Base-by-base conservation (phyloP, 2,113 vertebrate genomes). In the Anhinga rufa region DNA sequence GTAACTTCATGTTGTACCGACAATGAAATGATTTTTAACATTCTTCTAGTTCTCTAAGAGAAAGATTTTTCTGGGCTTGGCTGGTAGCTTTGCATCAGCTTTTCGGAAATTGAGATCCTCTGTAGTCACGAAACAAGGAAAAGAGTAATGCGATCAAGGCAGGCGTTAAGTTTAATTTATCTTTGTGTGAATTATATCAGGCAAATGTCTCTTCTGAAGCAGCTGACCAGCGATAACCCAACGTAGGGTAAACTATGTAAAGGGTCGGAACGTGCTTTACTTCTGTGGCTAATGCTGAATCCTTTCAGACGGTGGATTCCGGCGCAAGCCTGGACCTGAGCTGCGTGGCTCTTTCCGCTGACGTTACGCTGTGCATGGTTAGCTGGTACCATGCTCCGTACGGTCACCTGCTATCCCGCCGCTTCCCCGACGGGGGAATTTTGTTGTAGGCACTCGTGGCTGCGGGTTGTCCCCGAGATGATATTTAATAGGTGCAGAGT, bases 311-410 rank as follows among this genome's bases (percentile, higher is more conserved):
- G 46, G 57, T 22, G 7, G 0, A 6, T 25, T 7, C 9, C 64
- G 75, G 22, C 6, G 0, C 8, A 7, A 21, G 32, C 36, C 57
- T 42, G 81, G 13, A 14, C 42, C 85, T 26, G 70, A 36, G 60
- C 48, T 12, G 36, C 25, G 68, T 5, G 48, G 10, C 3, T 51
- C n/a, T 21, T 17, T 8, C 34, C 4, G 7, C 44, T 46, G 76
- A 20, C 9, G 1, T 21, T 4, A 5, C 1, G 25, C 12, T 38
- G 46, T 26, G 74, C 2, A 1, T 6, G 46, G 42, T 5, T 55
- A 6, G 2, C 40, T 5, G 51, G 4, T 16, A 1, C 2, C 65
- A 7, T 5, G 1, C 4, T 7, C 17, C 2, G 32, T 7, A 2
- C 8, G 17, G 4, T 60, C 18, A 4, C 31, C 29, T 12, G 46